Evolutionary conservation across 2,888 invertebrate species (phyloP), one percentile per base, ranked within the genome.

Genomic region (Eupithecia vulgata): DNA sequence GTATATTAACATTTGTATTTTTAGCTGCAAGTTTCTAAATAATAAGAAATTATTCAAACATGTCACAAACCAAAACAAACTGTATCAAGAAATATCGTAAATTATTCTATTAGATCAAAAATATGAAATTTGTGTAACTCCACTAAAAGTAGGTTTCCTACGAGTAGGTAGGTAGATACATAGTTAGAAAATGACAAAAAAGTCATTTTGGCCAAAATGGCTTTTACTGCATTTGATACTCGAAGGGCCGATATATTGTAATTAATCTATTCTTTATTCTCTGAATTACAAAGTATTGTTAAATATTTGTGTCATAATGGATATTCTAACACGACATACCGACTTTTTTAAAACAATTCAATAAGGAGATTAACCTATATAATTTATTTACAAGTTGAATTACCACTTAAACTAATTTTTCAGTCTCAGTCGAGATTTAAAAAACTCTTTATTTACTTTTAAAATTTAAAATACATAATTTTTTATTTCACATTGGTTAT

Each of bases 391-490:
- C 57, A 57, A 57, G 3, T 42, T 37, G 59, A 35, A 52, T 59
- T 65, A 42, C 30, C 4, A 30, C 71, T 74, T 75, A 74, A 68
- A 72, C 52, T 73, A 68, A 64, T 25, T 71, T 72, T 78, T 79
- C 79, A 79, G 79, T 79, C 79, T 79, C 76, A 78, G 72, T 77
- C 70, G 75, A 76, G 74, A 76, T 77, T 76, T 45, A 37, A 48
- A 59, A 30, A 30, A 25, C 6, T 45, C 5, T 45, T 17, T 12
- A 10, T 52, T 21, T 21, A 0, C 10, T 52, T 3, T 52, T 12
- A 0, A 52, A n/a, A 48, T 10, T 4, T 52, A 21, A n/a, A 21
- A 25, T 25, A 12, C 21, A 12, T 3, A 30, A 30, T 4, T 52
- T 48, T 3, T n/a, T 8, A 21, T n/a, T 5, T n/a, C 1, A 45